Evolutionary conservation across 1,140 invertebrate species (phyloP).

Genomic region (Cylas formicarius): DNA sequence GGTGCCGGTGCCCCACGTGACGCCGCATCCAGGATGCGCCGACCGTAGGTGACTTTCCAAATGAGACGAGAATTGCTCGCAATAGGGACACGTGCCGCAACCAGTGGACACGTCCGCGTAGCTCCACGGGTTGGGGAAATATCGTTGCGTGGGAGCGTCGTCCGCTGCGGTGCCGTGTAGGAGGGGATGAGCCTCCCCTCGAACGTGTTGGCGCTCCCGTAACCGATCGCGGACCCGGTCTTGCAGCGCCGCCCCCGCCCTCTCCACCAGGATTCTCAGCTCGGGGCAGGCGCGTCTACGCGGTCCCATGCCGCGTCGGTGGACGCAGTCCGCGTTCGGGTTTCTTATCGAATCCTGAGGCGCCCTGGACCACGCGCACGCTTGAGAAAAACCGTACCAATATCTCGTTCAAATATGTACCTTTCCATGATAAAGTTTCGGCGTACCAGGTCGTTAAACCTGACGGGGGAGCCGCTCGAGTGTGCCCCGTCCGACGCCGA

Average conservation of each 20-base stretch:
- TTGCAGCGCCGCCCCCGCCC: constrained; percentile 18
- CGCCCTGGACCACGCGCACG: too few relatives aligned
- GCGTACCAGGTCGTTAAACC: constrained; percentile 12
- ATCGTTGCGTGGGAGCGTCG: not conserved
- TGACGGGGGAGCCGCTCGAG: constrained; percentile 1
- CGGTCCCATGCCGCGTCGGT: constrained; percentile 18
- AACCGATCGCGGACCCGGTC: constrained; percentile 37
- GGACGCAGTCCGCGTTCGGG: constrained; percentile 13
- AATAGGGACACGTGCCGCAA: constrained; percentile 36
- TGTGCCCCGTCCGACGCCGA: constrained; percentile 19
- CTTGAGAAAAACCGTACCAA: too few relatives aligned
- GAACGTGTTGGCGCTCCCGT: constrained; percentile 42
- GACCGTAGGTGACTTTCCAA: constrained; percentile 38
- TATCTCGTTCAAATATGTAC: not conserved
- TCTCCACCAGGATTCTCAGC: constrained; percentile 17
- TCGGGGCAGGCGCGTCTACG: constrained; percentile 15
- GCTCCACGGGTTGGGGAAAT: not conserved
- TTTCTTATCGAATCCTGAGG: constrained; percentile 18
- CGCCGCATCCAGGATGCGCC: constrained; percentile 46
- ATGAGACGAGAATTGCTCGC: constrained; percentile 34
- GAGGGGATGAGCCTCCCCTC: constrained; percentile 43
- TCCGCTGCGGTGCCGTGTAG: constrained; percentile 11
- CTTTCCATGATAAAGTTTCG: constrained; percentile 14
- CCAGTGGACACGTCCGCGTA: constrained; percentile 16
- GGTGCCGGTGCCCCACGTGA: constrained; percentile 38